Percentiles rank a stretch among this genome's conserved stretches.
Evolutionary conservation across 1,140 invertebrate genomes (phyloP).

Genomic region (Pogonognathellus flavescens): DNA sequence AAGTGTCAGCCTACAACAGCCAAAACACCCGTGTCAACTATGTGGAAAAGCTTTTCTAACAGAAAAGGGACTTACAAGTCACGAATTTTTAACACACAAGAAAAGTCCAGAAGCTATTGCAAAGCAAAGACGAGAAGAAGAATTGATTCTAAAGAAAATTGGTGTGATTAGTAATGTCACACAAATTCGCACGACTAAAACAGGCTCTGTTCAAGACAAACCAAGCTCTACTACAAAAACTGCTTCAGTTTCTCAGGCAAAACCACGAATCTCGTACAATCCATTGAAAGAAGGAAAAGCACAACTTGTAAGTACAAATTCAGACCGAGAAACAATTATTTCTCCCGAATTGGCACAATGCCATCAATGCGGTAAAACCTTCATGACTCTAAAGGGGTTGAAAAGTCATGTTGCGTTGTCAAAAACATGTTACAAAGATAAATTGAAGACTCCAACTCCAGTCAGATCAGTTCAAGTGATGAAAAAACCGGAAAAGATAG

Average conservation of each 20-base stretch:
- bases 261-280: not conserved
- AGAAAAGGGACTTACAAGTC: slow-evolving; percentile 17
- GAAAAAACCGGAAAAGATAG: not conserved
- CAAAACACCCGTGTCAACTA: not conserved
- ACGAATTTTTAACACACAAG: slow-evolving; percentile 29
- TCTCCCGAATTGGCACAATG: slow-evolving; percentile 9
- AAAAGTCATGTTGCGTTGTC: slow-evolving; percentile 1
- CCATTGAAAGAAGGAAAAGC: not conserved
- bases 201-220: not conserved
- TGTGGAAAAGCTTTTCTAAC: slow-evolving; percentile 6
- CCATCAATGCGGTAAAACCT: slow-evolving; percentile 26
- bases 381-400: slow-evolving; percentile 5
- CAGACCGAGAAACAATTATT: not conserved
- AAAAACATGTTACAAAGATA: not conserved
- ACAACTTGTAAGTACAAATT: not conserved
- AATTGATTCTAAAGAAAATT: slow-evolving; percentile 38
- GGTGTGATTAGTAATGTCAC: not conserved
- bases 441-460: not conserved
- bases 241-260: not conserved
- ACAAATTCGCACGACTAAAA: not conserved
- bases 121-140: slow-evolving; percentile 21
- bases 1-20: not conserved
- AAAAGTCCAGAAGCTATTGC: slow-evolving; percentile 11
- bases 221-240: not conserved
- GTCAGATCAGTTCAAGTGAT: no score